Conservation (phyloP, 1,140 invertebrate species). For the Phymorhynchus buccinoides region DNA sequence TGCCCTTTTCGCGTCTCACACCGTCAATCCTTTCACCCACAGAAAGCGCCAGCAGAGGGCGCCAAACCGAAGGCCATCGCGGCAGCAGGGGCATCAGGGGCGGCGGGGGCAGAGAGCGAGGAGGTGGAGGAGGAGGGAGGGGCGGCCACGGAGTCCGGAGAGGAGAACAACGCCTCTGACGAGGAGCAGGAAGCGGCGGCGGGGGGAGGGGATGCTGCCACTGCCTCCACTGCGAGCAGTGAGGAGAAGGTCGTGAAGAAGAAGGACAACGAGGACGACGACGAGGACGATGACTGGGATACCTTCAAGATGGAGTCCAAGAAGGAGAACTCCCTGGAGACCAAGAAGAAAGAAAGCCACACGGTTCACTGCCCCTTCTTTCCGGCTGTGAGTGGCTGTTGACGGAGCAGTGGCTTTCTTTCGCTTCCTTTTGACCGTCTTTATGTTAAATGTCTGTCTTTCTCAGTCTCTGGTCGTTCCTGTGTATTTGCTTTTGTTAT, state of each 20-base stretch:
- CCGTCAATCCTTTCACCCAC: not conserved
- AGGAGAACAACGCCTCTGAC: constrained; percentile 35
- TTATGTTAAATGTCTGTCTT: too few relatives aligned
- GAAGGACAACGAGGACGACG: constrained; percentile 55
- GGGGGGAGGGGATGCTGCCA: constrained; percentile 52
- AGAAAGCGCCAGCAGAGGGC: constrained; percentile 26
- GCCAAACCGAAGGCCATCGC: constrained; percentile 25
- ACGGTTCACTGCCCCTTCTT: constrained; percentile 96
- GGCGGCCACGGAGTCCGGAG: constrained; percentile 34
- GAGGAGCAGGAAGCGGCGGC: constrained; percentile 44
- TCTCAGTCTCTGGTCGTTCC: too few relatives aligned
- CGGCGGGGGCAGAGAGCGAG: not conserved
- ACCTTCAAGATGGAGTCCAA: constrained; percentile 77
- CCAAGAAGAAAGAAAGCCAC: constrained; percentile 94
- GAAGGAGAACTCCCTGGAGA: constrained; percentile 90
- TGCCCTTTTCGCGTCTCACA: too few relatives aligned
- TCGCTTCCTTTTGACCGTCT: not conserved
- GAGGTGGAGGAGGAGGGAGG: constrained; percentile 7
- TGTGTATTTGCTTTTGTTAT: too few relatives aligned
- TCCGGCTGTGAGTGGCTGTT: constrained; percentile 85
- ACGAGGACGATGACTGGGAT: constrained; percentile 78
- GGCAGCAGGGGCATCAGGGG: constrained; percentile 37
- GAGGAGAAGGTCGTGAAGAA: constrained; percentile 71
- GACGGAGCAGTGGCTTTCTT: too few relatives aligned
- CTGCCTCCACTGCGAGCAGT: constrained; percentile 69